Conservation (phyloP, 37 sponge, comb jelly and placozoan species). For the Mnemiopsis leidyi region DNA sequence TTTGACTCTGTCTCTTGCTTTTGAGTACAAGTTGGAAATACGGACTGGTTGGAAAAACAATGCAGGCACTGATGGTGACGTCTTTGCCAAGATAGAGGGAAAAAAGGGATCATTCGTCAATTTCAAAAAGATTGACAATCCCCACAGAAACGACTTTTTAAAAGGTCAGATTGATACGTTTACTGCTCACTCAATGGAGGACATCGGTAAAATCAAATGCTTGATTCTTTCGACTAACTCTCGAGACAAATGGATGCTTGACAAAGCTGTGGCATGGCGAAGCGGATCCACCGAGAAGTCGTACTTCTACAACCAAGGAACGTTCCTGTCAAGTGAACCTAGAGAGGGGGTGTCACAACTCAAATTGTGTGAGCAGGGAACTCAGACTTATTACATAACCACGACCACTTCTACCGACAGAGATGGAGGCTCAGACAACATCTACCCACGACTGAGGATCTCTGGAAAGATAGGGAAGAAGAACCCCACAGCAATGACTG, state of each 20-base stretch:
- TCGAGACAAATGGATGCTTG: neutral
- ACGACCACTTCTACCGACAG: neutral
- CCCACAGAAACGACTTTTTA: neutral
- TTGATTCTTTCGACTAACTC: neutral
- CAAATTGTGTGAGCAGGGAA: neutral
- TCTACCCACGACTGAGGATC: neutral
- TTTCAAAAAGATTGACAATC: neutral
- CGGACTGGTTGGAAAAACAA: neutral
- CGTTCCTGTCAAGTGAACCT: neutral
- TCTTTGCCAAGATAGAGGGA: neutral
- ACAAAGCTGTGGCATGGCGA: neutral
- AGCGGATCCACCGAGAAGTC: neutral
- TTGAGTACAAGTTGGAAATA: neutral
- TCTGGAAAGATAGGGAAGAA: neutral
- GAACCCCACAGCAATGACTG: neutral
- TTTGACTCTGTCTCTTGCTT: neutral
- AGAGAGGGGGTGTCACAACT: neutral
- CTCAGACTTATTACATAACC: constrained; percentile 1
- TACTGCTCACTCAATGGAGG: neutral
- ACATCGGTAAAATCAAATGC: neutral
- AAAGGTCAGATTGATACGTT: neutral
- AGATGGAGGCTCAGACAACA: neutral
- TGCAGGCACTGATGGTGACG: neutral
- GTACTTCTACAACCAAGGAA: constrained; percentile 6
- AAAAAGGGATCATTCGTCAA: neutral